Percentiles rank a stretch among this genome's conserved stretches.
These are phyloP conservation scores for Scolopax mira DNA, from an alignment of 2,113 vertebrate species.

Conservation along the genomic window DNA sequence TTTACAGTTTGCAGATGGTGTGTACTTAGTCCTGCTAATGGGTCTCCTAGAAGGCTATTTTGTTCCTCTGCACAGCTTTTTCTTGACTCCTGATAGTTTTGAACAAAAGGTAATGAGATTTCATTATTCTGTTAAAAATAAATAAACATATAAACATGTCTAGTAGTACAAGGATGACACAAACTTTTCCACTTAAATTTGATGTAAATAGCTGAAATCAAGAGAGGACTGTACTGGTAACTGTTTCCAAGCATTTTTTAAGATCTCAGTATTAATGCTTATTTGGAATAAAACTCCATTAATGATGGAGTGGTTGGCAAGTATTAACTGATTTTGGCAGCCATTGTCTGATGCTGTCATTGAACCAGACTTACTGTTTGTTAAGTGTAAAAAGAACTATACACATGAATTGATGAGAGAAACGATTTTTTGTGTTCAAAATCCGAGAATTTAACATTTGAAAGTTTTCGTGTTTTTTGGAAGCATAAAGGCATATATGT, in stretches of 20 bases:
- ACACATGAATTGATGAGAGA: neutral
- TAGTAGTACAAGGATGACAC: neutral
- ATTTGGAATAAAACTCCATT: neutral
- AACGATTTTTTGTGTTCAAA: neutral
- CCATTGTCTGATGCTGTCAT: neutral
- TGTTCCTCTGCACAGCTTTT: constrained; percentile 95
- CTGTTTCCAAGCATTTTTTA: neutral
- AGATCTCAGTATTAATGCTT: neutral
- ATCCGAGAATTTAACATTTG: neutral
- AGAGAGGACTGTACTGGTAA: neutral
- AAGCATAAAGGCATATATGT: neutral
- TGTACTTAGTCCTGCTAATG: constrained; percentile 97
- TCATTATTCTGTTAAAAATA: neutral
- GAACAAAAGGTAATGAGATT: constrained; percentile 90
- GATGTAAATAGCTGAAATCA: neutral
- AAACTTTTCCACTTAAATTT: neutral
- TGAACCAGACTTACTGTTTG: neutral
- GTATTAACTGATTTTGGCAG: constrained; percentile 1
- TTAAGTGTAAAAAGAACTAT: neutral
- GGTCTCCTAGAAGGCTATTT: constrained; percentile 97
- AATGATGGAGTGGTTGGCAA: neutral
- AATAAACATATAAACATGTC: neutral
- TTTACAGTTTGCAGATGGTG: constrained; percentile 95
- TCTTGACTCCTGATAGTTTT: constrained; percentile 96
- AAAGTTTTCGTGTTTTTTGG: neutral